Evolutionary conservation across 1,140 invertebrate genomes (phyloP), one percentile per base, ranked within the genome.

Genomic region (Homalodisca vitripennis): DNA sequence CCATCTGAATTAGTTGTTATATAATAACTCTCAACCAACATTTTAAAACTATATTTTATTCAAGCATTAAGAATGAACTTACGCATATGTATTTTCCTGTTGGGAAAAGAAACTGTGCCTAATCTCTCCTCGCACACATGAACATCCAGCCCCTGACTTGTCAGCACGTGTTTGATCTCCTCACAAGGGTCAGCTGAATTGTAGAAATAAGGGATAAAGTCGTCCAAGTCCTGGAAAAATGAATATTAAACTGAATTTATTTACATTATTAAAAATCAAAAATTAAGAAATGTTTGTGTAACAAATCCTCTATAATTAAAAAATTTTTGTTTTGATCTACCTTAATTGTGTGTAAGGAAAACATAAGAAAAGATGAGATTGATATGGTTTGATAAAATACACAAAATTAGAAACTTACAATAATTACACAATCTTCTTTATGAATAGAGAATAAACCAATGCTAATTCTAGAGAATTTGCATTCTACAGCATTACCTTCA

Each of bases 181-280:
- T 82, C 82, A 63, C 85, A 84, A 0, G 90, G 87, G 75, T 89
- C 83, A 53, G 79, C 51, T 73, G 80, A 87, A 75, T 86, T 78
- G 68, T 91, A 87, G 71, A 88, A 86, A 0, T 86, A 85, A 0
- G 88, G 87, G 26, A 91, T 84, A 75, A 83, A 90, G 55, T 83
- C 80, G 41, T 86, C 81, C 1, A 85, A 81, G 77, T 89, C 85
- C 73, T 80, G 71, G 24, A 70, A 70, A 67, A 47, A 46, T 51
- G 41, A 66, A 24, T 20, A 20, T 22, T 20, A 57, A 41, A 41
- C 17, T 57, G 20, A 57, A 57, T 22, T 57, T 10, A 57, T 27
- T 10, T 57, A 10, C 12, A 57, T 6, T 57, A 10, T 20, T 6
- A 22, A 20, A 57, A 57, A 20, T 41, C 34, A 6, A 41, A 41